Base-by-base conservation (phyloP, 2,113 vertebrate species). In the Myiopsitta monachus region DNA sequence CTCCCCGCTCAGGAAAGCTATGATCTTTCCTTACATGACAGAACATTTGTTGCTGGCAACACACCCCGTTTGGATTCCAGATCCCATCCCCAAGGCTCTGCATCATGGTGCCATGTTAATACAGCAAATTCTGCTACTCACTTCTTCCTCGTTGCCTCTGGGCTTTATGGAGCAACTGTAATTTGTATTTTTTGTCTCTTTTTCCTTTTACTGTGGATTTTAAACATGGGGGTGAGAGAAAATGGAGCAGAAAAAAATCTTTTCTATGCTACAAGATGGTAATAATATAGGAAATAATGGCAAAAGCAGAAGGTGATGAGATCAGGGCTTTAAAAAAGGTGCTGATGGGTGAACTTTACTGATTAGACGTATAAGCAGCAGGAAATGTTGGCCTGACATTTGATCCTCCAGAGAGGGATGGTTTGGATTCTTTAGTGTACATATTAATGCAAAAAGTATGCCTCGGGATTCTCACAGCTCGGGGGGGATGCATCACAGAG, bases 261-360 rank as follows among this genome's bases (percentile, higher is more conserved):
- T 83, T 83, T 47, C 73, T 63, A 2, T 74, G 19, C 66, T 83
- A 76, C 62, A 80, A 41, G 87, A 78, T 30, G 14, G 49, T 72
- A 83, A 59, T 83, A 80, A 72, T 30, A 14, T 14, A 88, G 66
- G 51, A 91, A 85, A 87, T 51, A 63, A 23, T 73, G 87, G 87
- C 79, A 89, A 69, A 94, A 64, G 89, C 62, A 90, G 67, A 85
- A 82, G 43, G 14, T 86, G 82, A 83, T 93, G 83, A 90, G 64
- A 91, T 87, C 62, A 54, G 68, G 73, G 59, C 88, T 94, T 96
- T 93, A 31, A 90, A 90, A 94, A 97, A 94, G 91, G 83, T 96
- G 96, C 95, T 96, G 96, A 95, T 96, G 90, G 74, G 80, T 93
- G 86, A 96, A 94, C 84, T 93, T 91, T 94, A 47, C 83, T 96